Evolutionary conservation across 2,888 invertebrate species (phyloP).

Genomic region (Heliconius ethilla): DNA sequence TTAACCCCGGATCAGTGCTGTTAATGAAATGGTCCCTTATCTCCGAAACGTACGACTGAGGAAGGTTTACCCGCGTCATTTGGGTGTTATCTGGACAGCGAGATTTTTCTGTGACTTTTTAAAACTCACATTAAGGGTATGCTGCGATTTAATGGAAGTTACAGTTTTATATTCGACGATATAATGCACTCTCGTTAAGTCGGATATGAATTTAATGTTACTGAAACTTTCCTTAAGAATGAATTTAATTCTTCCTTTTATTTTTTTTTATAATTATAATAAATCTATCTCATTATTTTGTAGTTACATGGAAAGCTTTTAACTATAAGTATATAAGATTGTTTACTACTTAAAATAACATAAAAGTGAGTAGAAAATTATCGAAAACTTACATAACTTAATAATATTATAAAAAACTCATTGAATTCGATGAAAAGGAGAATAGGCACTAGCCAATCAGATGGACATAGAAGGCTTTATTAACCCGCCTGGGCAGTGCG

Average conservation of each 20-base stretch:
- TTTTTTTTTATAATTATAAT: background rate
- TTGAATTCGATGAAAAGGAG: slow-evolving; percentile 78
- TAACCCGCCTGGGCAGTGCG: slow-evolving; percentile 78
- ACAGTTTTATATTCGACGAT: slow-evolving; percentile 68
- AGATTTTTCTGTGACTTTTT: slow-evolving; percentile 53
- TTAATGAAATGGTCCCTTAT: slow-evolving; percentile 77
- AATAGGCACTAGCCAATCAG: slow-evolving; percentile 80
- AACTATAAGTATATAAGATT: background rate
- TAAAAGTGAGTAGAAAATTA: background rate
- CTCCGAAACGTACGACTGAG: slow-evolving; percentile 74
- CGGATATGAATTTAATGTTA: slow-evolving; percentile 77
- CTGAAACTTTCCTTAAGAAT: slow-evolving; percentile 58
- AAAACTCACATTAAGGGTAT: slow-evolving; percentile 60
- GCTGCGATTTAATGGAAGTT: slow-evolving; percentile 56
- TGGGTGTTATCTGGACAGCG: slow-evolving; percentile 60
- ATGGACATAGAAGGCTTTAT: slow-evolving; percentile 73
- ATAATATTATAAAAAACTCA: slow-evolving; percentile 55
- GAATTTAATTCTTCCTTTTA: no score
- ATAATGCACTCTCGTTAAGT: slow-evolving; percentile 72
- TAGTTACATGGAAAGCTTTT: background rate
- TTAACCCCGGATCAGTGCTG: slow-evolving; percentile 67
- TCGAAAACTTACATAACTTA: background rate
- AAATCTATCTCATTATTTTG: background rate
- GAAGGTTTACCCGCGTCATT: slow-evolving; percentile 62
- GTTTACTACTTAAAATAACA: background rate